These are phyloP conservation scores for Pseudococcus longispinus DNA, from an alignment of 2,888 invertebrate species.

Conservation along the genomic window DNA sequence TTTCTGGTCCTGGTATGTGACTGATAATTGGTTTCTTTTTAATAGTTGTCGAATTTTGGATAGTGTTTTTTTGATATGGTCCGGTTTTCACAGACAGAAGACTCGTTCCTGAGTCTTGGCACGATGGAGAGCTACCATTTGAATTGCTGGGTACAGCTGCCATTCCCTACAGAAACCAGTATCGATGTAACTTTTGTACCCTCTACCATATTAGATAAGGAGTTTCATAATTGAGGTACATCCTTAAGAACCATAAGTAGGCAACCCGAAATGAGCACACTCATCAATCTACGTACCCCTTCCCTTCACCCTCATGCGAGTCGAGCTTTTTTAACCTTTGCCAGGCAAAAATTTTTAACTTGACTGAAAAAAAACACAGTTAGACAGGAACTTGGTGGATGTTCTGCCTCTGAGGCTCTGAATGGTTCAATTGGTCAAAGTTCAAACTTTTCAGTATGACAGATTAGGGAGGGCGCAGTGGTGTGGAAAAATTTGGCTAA, in stretches of 20 bases:
- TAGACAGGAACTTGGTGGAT: no score
- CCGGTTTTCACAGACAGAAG: conserved; percentile 26
- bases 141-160: not conserved
- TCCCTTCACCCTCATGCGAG: no score
- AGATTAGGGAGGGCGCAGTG: no score
- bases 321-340: no score
- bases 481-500: no score
- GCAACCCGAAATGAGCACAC: not conserved
- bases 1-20: conserved; percentile 85
- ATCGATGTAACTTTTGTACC: not conserved
- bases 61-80: conserved; percentile 36
- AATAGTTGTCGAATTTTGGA: conserved; percentile 58
- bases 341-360: no score
- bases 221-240: not conserved
- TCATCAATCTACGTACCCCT: no score
- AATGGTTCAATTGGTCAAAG: no score
- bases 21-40: conserved; percentile 81
- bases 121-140: conserved; percentile 46
- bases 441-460: no score
- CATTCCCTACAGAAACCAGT: not conserved
- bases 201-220: not conserved
- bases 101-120: conserved; percentile 48
- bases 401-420: no score
- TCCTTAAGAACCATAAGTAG: not conserved
- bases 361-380: no score